These are phyloP conservation scores for Heteropelma amictum DNA, from an alignment of 2,888 invertebrate species.

Conservation along the genomic window DNA sequence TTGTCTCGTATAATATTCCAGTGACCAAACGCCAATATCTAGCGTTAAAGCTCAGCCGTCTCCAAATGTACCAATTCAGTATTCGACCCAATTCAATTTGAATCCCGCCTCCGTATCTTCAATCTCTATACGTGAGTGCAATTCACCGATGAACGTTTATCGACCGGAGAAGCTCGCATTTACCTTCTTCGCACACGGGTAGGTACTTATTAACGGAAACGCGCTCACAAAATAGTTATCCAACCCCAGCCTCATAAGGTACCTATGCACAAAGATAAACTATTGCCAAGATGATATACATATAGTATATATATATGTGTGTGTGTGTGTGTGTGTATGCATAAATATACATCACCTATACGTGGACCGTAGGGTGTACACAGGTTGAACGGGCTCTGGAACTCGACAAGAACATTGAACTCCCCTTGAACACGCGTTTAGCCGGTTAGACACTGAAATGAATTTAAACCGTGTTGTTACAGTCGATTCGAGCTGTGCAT, in stretches of 20 bases:
- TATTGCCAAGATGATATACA: too few relatives aligned
- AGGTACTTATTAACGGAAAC: conserved; percentile 1
- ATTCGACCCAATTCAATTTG: conserved; percentile 35
- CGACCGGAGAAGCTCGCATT: conserved; percentile 16
- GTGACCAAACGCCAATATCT: too few relatives aligned
- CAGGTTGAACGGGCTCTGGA: conserved; percentile 42
- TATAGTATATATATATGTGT: too few relatives aligned
- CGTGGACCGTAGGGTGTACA: too few relatives aligned
- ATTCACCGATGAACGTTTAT: conserved; percentile 16
- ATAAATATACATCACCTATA: background rate
- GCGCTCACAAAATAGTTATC: conserved; percentile 1
- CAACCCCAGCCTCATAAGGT: background rate
- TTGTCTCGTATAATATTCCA: background rate
- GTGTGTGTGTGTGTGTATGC: background rate
- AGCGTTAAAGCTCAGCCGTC: background rate
- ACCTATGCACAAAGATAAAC: background rate
- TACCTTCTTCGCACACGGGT: background rate
- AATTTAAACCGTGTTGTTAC: conserved; percentile 63
- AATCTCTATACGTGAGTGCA: background rate
- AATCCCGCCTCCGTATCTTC: conserved; percentile 3
- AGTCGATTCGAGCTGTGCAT: conserved; percentile 55
- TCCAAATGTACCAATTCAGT: background rate
- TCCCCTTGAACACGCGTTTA: conserved; percentile 53
- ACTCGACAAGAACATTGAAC: conserved; percentile 35
- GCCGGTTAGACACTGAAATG: conserved; percentile 53